Evolutionary conservation across 1,140 invertebrate genomes (phyloP).

Genomic region (Drosophila parabipectinata): DNA sequence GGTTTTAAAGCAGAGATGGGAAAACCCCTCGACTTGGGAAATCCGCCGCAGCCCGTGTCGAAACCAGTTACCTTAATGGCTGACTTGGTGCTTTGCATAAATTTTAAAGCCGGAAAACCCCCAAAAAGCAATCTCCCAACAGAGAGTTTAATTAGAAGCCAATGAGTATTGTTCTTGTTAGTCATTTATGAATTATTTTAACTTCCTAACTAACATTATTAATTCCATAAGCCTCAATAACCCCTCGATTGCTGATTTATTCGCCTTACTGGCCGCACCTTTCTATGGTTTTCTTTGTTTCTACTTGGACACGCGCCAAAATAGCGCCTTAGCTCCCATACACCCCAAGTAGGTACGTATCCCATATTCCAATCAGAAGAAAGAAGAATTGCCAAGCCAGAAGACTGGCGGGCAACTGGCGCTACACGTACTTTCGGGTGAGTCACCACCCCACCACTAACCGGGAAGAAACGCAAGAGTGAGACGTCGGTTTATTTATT

Average conservation of each 20-base stretch:
- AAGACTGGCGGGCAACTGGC: conserved; percentile 14
- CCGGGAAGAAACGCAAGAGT: conserved; percentile 23
- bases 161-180: no score
- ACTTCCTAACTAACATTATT: no score
- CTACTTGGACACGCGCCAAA: conserved; percentile 68
- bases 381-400: background rate
- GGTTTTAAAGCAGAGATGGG: conserved; percentile 37
- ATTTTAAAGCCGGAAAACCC: background rate
- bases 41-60: conserved; percentile 34
- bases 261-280: conserved; percentile 35
- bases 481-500: conserved; percentile 16
- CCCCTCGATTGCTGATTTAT: conserved; percentile 13
- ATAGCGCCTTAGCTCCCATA: background rate
- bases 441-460: conserved; percentile 25
- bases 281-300: conserved; percentile 34
- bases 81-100: conserved; percentile 43
- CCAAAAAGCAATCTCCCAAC: no score
- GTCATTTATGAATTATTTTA: no score
- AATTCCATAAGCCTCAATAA: no score
- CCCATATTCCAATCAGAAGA: no score
- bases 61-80: conserved; percentile 48
- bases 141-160: no score
- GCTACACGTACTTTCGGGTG: conserved; percentile 4
- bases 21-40: conserved; percentile 36
- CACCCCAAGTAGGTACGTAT: background rate